These are phyloP conservation scores for Danio tinwini DNA, from an alignment of 2,797 vertebrate species.

Conservation along the genomic window DNA sequence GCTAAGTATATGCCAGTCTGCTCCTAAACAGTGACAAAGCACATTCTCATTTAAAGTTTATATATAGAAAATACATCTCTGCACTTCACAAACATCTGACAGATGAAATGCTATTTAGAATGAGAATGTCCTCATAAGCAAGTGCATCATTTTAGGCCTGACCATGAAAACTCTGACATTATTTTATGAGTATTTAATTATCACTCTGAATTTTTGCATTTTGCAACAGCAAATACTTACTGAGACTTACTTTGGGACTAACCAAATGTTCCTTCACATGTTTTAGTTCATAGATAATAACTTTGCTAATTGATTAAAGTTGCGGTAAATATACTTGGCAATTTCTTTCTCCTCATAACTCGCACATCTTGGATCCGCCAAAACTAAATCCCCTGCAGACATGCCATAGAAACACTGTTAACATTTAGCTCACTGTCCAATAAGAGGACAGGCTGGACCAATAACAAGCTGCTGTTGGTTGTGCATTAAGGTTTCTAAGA, in stretches of 20 bases:
- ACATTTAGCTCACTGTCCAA: conserved; percentile 14
- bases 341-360: not conserved
- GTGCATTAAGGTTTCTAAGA: conserved; percentile 61
- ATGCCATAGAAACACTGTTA: conserved; percentile 19
- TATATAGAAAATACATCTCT: not conserved
- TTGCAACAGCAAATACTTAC: not conserved
- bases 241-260: too few species aligned
- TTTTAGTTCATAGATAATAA: not conserved
- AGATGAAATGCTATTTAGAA: not conserved
- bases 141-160: not conserved
- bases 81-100: not conserved
- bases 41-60: not conserved
- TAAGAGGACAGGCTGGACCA: conserved; percentile 41
- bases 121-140: not conserved
- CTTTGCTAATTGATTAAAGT: not conserved
- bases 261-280: not conserved
- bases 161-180: not conserved
- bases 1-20: not conserved
- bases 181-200: too few species aligned
- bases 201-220: not conserved
- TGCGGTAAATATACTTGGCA: not conserved
- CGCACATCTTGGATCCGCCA: conserved; percentile 3
- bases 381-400: conserved; percentile 12
- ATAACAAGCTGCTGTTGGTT: conserved; percentile 52
- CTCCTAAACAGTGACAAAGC: not conserved